Conservation (phyloP, 1,140 invertebrate species). For the Bombyx mandarina region DNA sequence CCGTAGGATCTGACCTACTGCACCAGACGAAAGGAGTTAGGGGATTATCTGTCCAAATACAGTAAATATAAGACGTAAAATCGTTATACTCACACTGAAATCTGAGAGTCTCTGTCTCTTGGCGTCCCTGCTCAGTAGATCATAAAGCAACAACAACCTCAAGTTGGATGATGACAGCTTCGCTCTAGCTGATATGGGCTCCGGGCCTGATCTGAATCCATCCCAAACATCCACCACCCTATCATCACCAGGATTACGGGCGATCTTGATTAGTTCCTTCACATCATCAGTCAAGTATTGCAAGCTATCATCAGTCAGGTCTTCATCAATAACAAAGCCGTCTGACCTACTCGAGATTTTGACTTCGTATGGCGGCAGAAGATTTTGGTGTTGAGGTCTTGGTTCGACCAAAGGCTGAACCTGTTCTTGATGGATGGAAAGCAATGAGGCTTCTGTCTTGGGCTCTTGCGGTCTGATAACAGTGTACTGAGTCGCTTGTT, state of each 20-base stretch:
- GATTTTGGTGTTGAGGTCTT: conserved; percentile 30
- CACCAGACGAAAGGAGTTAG: no score
- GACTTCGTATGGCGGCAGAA: conserved; percentile 39
- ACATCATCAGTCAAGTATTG: conserved; percentile 59
- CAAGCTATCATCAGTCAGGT: conserved; percentile 52
- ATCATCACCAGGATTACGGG: conserved; percentile 46
- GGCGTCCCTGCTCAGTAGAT: conserved; percentile 71
- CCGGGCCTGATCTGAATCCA: conserved; percentile 26
- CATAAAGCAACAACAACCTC: conserved; percentile 69
- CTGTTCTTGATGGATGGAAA: conserved; percentile 46
- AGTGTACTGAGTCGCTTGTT: conserved; percentile 39
- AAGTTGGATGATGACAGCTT: conserved; percentile 54
- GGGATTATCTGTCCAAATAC: not conserved
- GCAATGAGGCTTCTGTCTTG: conserved; percentile 36
- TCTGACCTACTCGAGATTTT: conserved; percentile 39
- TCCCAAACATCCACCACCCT: conserved; percentile 48
- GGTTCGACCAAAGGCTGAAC: conserved; percentile 54
- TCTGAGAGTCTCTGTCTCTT: conserved; percentile 70
- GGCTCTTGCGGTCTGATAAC: conserved; percentile 40
- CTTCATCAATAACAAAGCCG: conserved; percentile 26
- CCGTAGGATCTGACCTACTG: no score
- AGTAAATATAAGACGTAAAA: not conserved
- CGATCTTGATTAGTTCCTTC: conserved; percentile 57
- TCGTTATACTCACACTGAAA: conserved; percentile 57
- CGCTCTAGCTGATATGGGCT: conserved; percentile 26